Conservation (phyloP, 1,140 invertebrate species). For the Delia radicum region DNA sequence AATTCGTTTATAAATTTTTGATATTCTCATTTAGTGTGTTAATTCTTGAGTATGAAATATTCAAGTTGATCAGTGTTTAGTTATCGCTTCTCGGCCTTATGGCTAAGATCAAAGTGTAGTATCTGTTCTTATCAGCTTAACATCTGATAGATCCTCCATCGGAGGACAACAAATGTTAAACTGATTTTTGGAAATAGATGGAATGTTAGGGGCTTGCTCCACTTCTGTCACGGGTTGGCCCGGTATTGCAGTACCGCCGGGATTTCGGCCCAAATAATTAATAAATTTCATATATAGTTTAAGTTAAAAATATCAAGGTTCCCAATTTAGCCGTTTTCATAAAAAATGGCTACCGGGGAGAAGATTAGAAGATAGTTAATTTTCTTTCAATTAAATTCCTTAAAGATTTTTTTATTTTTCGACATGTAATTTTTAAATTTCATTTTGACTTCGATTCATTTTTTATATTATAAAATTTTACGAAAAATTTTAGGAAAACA, state of each 20-base stretch:
- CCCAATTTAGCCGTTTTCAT: too few relatives aligned
- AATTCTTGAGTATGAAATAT: too few relatives aligned
- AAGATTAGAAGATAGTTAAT: too few relatives aligned
- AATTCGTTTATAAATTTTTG: too few relatives aligned
- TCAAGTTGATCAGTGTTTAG: constrained; percentile 36
- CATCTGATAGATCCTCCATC: constrained; percentile 63
- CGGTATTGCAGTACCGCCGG: constrained; percentile 61
- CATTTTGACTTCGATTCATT: too few relatives aligned
- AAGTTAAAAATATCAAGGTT: too few relatives aligned
- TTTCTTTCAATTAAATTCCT: too few relatives aligned
- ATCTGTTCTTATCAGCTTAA: constrained; percentile 67
- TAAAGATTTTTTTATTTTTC: too few relatives aligned
- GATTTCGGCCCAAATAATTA: constrained; percentile 36
- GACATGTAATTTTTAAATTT: too few relatives aligned
- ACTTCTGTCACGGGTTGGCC: constrained; percentile 61
- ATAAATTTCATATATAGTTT: background rate
- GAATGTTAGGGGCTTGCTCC: constrained; percentile 59
- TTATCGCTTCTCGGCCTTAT: constrained; percentile 58
- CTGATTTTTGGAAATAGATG: constrained; percentile 58
- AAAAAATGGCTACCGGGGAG: too few relatives aligned
- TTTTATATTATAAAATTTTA: too few relatives aligned
- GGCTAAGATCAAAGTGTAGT: constrained; percentile 60
- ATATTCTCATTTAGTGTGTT: background rate
- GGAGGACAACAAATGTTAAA: constrained; percentile 60
- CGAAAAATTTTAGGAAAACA: too few relatives aligned